These are phyloP conservation scores for Ceratosolen solmsi DNA, from an alignment of 1,140 invertebrate species.

Conservation along the genomic window DNA sequence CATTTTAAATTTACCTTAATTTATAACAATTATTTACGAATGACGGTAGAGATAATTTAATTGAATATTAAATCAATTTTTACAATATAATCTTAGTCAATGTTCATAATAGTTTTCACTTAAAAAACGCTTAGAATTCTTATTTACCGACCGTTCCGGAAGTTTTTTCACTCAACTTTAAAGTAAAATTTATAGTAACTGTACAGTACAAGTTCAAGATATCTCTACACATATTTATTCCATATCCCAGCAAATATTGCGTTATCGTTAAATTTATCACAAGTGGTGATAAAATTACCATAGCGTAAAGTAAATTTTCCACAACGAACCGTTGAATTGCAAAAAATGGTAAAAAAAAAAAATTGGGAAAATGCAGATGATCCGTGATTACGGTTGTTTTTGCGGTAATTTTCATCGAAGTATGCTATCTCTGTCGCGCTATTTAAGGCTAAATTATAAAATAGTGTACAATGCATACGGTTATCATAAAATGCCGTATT, in stretches of 20 bases:
- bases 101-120: no score
- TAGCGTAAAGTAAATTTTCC: neutral
- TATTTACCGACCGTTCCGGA: neutral
- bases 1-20: no score
- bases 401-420: neutral
- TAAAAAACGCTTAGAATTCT: neutral
- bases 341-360: neutral
- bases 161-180: neutral
- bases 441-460: neutral
- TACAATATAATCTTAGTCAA: no score
- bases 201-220: neutral
- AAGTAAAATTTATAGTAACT: neutral
- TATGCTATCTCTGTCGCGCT: neutral
- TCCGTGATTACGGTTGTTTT: neutral
- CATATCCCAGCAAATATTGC: neutral
- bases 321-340: neutral
- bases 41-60: no score
- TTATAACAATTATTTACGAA: no score
- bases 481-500: constrained; percentile 11
- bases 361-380: neutral
- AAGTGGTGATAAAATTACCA: neutral
- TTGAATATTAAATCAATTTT: no score
- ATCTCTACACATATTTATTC: neutral
- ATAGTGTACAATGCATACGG: neutral
- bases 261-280: neutral